These are phyloP conservation scores for Cydia splendana DNA, from an alignment of 1,140 invertebrate species.

Conservation along the genomic window DNA sequence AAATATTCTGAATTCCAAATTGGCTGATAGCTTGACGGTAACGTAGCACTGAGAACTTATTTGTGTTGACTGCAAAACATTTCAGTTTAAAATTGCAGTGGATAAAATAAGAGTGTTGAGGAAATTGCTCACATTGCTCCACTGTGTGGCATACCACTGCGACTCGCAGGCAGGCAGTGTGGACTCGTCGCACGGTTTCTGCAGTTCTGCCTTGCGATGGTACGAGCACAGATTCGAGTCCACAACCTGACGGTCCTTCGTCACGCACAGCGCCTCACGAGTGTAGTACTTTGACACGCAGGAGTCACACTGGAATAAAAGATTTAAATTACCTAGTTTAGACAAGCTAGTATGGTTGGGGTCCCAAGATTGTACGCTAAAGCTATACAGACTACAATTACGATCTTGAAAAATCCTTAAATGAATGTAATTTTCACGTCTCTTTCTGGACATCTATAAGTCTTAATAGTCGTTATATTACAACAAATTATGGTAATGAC, in stretches of 20 bases:
- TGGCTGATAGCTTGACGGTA: no score
- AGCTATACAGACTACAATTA: no score
- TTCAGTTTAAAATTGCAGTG: no score
- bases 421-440: no score
- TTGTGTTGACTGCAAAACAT: neutral
- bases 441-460: no score
- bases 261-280: slow-evolving; percentile 86
- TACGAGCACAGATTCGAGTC: slow-evolving; percentile 84
- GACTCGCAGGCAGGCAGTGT: slow-evolving; percentile 83
- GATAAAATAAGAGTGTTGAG: no score
- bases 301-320: slow-evolving; percentile 84
- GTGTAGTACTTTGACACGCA: slow-evolving; percentile 89
- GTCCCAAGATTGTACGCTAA: slow-evolving; percentile 48
- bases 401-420: no score
- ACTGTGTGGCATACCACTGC: slow-evolving; percentile 93
- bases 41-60: no score
- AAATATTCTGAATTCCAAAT: no score
- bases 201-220: slow-evolving; percentile 81
- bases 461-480: no score
- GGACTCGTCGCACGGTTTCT: slow-evolving; percentile 81
- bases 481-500: no score
- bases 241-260: slow-evolving; percentile 86
- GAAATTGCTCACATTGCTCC: slow-evolving; percentile 84
- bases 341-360: neutral
- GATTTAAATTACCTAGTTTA: slow-evolving; percentile 20